Conservation (phyloP, 2,797 vertebrate genomes). For the Botia kubotai region DNA sequence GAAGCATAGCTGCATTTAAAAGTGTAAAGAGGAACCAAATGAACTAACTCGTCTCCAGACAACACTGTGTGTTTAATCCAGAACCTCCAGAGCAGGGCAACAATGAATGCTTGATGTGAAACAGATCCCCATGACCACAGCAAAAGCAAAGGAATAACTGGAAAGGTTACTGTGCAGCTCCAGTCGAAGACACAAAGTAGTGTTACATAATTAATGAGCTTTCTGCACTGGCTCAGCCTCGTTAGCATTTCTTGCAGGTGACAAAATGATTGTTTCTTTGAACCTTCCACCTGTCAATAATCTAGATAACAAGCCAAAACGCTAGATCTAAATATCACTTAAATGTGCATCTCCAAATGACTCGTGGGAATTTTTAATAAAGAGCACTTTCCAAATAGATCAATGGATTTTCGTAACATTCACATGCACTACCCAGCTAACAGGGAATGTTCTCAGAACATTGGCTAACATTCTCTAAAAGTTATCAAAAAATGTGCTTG, state of each 20-base stretch:
- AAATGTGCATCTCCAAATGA: background rate
- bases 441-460: too few relatives aligned
- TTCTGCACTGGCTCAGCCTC: too few relatives aligned
- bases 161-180: background rate
- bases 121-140: background rate
- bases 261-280: conserved; percentile 1
- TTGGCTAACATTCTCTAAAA: too few relatives aligned
- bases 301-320: background rate
- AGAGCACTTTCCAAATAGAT: conserved; percentile 5
- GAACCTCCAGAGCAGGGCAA: background rate
- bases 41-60: conserved; percentile 29
- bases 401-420: background rate
- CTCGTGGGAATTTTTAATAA: background rate
- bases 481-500: too few relatives aligned
- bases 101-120: background rate
- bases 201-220: conserved; percentile 28
- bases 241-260: background rate
- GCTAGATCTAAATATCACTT: background rate
- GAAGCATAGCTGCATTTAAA: conserved; percentile 38
- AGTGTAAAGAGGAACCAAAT: conserved; percentile 35
- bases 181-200: conserved; percentile 7
- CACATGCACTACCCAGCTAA: too few relatives aligned
- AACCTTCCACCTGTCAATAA: background rate
- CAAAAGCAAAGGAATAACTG: conserved; percentile 3
- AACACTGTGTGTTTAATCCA: conserved; percentile 29